These are phyloP conservation scores for Oceanodroma tethys DNA, from an alignment of 2,113 vertebrate genomes.

Conservation along the genomic window DNA sequence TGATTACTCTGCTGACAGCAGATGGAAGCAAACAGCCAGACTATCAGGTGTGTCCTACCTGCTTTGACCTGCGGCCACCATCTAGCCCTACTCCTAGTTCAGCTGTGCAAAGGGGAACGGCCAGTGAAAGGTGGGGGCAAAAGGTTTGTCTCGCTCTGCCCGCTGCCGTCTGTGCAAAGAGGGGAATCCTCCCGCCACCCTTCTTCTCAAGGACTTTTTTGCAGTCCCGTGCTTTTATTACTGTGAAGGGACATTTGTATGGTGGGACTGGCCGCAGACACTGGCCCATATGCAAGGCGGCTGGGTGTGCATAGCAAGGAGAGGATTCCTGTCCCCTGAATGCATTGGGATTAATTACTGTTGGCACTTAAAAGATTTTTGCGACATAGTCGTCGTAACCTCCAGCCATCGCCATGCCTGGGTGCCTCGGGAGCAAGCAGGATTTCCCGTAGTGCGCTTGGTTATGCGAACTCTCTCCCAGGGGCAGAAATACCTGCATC, in stretches of 20 bases:
- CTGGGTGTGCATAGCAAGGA: neutral
- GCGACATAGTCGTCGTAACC: neutral
- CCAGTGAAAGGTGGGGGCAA: neutral
- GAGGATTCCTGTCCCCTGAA: neutral
- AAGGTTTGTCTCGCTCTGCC: neutral
- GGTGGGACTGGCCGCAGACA: neutral
- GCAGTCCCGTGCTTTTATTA: neutral
- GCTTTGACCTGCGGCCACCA: neutral
- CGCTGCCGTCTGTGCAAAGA: neutral
- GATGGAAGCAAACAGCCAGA: neutral
- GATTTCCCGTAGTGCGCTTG: neutral
- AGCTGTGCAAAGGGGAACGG: accelerated
- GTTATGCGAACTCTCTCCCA: neutral
- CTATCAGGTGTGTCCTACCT: neutral
- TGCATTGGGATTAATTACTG: neutral
- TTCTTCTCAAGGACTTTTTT: neutral
- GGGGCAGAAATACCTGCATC: neutral
- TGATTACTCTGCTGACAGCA: neutral
- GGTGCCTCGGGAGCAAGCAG: neutral
- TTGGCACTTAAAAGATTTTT: neutral
- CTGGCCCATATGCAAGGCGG: neutral
- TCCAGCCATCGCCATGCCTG: neutral
- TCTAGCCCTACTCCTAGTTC: neutral
- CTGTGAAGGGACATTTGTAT: neutral
- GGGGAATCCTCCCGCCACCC: neutral